Conservation (phyloP, 64 coral and sea anemone species). For the Astreopora myriophthalma region DNA sequence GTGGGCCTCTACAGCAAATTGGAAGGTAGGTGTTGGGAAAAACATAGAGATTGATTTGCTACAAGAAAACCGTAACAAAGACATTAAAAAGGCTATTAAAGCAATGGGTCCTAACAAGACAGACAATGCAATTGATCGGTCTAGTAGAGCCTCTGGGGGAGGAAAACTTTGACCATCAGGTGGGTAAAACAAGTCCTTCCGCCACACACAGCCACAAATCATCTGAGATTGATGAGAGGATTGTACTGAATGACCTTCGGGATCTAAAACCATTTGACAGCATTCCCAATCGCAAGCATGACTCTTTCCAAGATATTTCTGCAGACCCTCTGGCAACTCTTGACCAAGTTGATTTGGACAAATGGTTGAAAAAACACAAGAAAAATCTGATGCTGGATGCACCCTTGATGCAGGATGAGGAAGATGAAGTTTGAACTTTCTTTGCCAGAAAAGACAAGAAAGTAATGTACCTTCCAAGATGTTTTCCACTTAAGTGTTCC, state of each 20-base stretch:
- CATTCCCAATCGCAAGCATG: neutral
- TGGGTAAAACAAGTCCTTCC: neutral
- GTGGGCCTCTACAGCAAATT: slow-evolving; percentile 44
- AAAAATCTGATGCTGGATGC: neutral
- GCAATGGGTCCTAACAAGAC: slow-evolving; percentile 63
- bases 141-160: slow-evolving; percentile 21
- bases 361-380: slow-evolving; percentile 27
- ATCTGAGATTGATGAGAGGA: neutral
- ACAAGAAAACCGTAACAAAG: slow-evolving; percentile 56
- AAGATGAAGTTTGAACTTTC: neutral
- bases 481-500: too few relatives aligned
- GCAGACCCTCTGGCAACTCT: neutral
- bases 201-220: slow-evolving; percentile 13
- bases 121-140: neutral
- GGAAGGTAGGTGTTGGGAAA: slow-evolving; percentile 32
- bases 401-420: neutral
- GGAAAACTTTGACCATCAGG: slow-evolving; percentile 58
- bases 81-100: slow-evolving; percentile 8
- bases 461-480: too few relatives aligned
- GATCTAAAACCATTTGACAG: slow-evolving; percentile 30
- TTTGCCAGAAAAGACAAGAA: neutral
- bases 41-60: slow-evolving; percentile 69
- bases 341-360: neutral
- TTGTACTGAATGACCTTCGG: slow-evolving; percentile 1
- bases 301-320: slow-evolving; percentile 11